Conservation (phyloP, 1,140 invertebrate species). For the Papilio polytes region DNA sequence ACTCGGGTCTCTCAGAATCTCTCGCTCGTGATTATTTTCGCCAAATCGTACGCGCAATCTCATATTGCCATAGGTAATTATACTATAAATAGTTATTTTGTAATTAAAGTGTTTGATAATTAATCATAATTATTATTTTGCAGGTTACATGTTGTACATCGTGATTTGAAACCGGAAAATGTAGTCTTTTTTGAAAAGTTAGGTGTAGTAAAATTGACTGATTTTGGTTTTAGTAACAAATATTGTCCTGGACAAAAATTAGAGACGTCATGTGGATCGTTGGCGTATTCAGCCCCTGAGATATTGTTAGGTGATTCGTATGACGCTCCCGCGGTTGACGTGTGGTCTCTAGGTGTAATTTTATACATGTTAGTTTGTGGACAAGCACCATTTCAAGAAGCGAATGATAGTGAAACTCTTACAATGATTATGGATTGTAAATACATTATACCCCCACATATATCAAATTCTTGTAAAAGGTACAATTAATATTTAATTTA, state of each 20-base stretch:
- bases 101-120: slow-evolving; percentile 8
- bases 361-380: slow-evolving; percentile 99
- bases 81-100: neutral
- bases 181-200: slow-evolving; percentile 99
- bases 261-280: slow-evolving; percentile 99
- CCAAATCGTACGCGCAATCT: slow-evolving; percentile 98
- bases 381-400: slow-evolving; percentile 98
- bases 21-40: slow-evolving; percentile 96
- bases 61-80: slow-evolving; percentile 96
- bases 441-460: slow-evolving; percentile 95
- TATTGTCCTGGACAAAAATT: slow-evolving; percentile 99
- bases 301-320: slow-evolving; percentile 98
- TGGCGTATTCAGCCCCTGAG: slow-evolving; percentile 99
- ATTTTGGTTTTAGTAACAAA: slow-evolving; percentile 99
- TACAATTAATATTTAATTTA: slow-evolving; percentile 72
- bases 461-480: slow-evolving; percentile 94
- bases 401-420: slow-evolving; percentile 99
- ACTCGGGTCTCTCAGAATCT: slow-evolving; percentile 90
- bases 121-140: slow-evolving; percentile 50
- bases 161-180: slow-evolving; percentile 99
- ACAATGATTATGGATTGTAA: slow-evolving; percentile 99
- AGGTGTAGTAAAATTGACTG: slow-evolving; percentile 98
- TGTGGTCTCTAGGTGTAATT: slow-evolving; percentile 99
- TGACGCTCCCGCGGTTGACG: slow-evolving; percentile 98
- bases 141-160: slow-evolving; percentile 93